Evolutionary conservation across 2,797 vertebrate species (phyloP), one percentile per base, ranked within the genome.

Genomic region (Pelodytes ibericus): DNA sequence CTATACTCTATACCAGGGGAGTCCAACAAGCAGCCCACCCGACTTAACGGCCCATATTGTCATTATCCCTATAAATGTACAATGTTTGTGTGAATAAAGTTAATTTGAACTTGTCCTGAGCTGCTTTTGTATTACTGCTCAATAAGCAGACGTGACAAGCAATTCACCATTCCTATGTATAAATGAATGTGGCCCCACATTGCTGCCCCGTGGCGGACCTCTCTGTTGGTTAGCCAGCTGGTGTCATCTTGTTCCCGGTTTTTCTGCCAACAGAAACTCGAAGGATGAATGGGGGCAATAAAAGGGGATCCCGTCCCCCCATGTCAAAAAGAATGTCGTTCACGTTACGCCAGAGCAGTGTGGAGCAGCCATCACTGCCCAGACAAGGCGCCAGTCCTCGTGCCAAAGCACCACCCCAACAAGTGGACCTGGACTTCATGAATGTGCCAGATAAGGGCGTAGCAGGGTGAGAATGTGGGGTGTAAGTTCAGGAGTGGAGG

Each of bases 321-420:
- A 36, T 62, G 39, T 27, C 60, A 4, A 64, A 84, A 53, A 87
- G 91, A 47, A 83, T 82, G 5, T 88, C 92, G 3, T 67, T 92
- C 29, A 71, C 91, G 2, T 87, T 87, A 10, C 88, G 92, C 60
- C 93, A 94, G 83, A 86, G 87, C 75, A 93, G 82, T 79, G 89
- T 91, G 89, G 94, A 94, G 7, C 94, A 95, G 77, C 94, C 94
- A 60, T 91, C 80, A 11, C 83, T 95, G 29, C 94, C 93, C 0
- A 82, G 89, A n/a, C 72, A 82, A 1, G 83, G 86, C 0, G 77
- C 85, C 49, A 86, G 82, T 39, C 76, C 82, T 0, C 30, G 73
- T 0, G 68, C 91, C 84, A 78, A 85, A 8, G 80, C 15, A 1
- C 57, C 81, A 79, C 85, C 76, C 44, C 47, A 51, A 0, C 71